phyloP scores from a whole-genome alignment of 2,888 invertebrate species.

The Drosophila kambysellisi region DNA sequence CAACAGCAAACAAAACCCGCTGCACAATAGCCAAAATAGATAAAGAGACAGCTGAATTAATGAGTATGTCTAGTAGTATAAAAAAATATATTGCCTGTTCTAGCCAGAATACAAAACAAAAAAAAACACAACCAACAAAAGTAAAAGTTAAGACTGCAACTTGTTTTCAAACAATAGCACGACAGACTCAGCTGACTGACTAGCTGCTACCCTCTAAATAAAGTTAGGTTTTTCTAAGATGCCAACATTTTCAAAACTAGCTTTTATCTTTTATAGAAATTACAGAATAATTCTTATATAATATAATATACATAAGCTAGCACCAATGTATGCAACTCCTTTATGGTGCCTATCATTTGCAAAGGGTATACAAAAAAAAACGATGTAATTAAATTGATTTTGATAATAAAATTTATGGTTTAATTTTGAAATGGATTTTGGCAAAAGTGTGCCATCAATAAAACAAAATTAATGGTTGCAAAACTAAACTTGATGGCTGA shows the following conservation, averaged over 20 bases:
- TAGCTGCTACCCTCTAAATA: conserved; percentile 4
- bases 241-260: neutral
- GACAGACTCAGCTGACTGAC: neutral
- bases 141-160: conserved; percentile 42
- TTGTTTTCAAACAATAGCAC: conserved; percentile 6
- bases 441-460: conserved; percentile 53
- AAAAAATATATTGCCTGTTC: conserved; percentile 52
- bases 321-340: neutral
- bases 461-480: conserved; percentile 50
- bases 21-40: conserved; percentile 45
- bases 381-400: conserved; percentile 19
- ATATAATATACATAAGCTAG: neutral
- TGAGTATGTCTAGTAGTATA: conserved; percentile 41
- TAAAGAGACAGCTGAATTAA: conserved; percentile 54
- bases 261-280: neutral
- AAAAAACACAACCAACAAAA: conserved; percentile 35
- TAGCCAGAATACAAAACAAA: conserved; percentile 19
- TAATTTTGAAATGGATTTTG: conserved; percentile 36
- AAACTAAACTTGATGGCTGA: conserved; percentile 33
- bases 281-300: neutral
- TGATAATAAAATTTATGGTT: conserved; percentile 32
- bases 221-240: neutral
- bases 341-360: neutral
- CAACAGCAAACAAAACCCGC: conserved; percentile 40
- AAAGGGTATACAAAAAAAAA: conserved; percentile 15